Percentiles rank a stretch among this genome's conserved stretches.
Conservation (phyloP, 2,113 vertebrate genomes). For the Numenius arquata region DNA sequence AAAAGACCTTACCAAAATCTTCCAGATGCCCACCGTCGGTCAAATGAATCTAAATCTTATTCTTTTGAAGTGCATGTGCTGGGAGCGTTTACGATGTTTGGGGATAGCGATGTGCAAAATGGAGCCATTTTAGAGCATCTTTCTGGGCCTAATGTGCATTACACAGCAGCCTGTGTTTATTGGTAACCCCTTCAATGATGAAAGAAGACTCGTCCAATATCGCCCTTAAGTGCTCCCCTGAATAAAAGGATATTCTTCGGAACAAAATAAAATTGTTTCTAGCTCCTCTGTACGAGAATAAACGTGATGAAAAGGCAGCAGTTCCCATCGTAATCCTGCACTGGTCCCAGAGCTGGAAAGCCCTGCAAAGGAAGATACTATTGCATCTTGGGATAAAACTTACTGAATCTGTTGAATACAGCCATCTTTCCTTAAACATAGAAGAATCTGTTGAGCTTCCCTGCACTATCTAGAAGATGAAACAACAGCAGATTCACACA, state of each 20-base stretch:
- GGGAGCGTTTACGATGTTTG: accelerated
- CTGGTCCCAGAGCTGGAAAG: not conserved
- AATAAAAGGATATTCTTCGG: not conserved
- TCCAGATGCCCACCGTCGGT: not conserved
- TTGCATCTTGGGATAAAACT: not conserved
- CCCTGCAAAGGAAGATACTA: not conserved
- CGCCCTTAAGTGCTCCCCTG: not conserved
- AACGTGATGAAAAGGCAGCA: not conserved
- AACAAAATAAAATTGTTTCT: not conserved
- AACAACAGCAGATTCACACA: not conserved
- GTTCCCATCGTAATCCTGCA: not conserved
- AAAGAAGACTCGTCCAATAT: not conserved
- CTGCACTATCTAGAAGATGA: not conserved
- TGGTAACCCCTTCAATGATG: not conserved
- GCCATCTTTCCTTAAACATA: not conserved
- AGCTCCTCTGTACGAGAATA: not conserved
- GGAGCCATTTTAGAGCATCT: not conserved
- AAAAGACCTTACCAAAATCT: not conserved
- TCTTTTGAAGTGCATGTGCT: not conserved
- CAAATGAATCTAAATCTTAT: not conserved
- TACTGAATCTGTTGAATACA: not conserved
- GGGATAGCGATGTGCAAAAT: not conserved
- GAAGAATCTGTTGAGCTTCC: not conserved
- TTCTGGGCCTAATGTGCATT: not conserved
- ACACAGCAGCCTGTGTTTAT: not conserved